Evolutionary conservation across 2,797 vertebrate species (phyloP).

Genomic region (Arctocebus calabarensis): DNA sequence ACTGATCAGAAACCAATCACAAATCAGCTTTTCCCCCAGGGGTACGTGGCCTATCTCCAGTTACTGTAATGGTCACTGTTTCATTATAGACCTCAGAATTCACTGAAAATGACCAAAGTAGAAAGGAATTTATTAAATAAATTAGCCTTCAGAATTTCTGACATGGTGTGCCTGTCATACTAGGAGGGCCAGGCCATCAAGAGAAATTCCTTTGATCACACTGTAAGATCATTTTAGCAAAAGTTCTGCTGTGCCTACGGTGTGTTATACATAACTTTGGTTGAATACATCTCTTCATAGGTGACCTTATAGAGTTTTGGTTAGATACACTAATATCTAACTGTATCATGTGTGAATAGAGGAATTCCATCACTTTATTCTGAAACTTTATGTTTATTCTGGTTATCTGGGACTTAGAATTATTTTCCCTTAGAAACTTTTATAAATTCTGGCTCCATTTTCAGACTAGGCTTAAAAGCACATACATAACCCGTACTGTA

Average conservation of each 20-base stretch:
- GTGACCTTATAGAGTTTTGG: background rate
- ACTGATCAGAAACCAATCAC: background rate
- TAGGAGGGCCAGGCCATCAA: background rate
- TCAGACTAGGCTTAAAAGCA: background rate
- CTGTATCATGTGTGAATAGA: slow-evolving; percentile 9
- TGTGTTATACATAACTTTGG: background rate
- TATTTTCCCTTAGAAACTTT: slow-evolving; percentile 39
- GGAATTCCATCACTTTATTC: slow-evolving; percentile 36
- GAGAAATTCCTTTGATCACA: background rate
- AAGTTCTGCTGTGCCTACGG: background rate
- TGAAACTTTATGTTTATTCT: slow-evolving; percentile 58
- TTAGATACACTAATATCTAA: slow-evolving; percentile 19
- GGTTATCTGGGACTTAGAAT: background rate
- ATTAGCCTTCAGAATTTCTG: slow-evolving; percentile 46
- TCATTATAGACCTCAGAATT: slow-evolving; percentile 18
- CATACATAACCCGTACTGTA: background rate
- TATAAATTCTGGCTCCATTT: slow-evolving; percentile 32
- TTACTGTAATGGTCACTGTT: background rate
- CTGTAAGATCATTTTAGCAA: background rate
- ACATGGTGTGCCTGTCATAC: background rate
- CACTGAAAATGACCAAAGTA: background rate
- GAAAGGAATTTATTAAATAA: slow-evolving; percentile 23
- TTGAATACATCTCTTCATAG: background rate
- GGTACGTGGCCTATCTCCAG: background rate
- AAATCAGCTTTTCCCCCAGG: background rate